Evolutionary conservation across 2,888 invertebrate species (phyloP).

Genomic region (Catocala nupta): DNA sequence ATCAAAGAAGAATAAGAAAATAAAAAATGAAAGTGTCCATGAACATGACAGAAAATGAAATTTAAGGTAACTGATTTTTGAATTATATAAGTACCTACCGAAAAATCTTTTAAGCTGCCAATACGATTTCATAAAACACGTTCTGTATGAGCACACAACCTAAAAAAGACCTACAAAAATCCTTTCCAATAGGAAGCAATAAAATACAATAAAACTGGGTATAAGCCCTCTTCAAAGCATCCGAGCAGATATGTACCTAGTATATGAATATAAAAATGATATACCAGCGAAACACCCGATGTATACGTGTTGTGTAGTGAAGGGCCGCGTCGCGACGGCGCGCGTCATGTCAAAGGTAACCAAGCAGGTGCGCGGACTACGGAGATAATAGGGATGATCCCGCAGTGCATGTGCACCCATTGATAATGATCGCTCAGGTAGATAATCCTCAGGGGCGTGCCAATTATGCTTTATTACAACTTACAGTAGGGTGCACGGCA

Average conservation of each 20-base stretch:
- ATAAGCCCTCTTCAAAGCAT: slow-evolving; percentile 30
- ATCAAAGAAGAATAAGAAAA: no score
- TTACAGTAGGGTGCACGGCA: slow-evolving; percentile 52
- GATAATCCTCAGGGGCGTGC: slow-evolving; percentile 78
- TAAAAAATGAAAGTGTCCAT: no score
- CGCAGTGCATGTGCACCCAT: slow-evolving; percentile 60
- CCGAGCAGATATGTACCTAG: slow-evolving; percentile 32
- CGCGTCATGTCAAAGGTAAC: slow-evolving; percentile 77
- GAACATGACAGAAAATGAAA: no score
- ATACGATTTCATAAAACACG: slow-evolving; percentile 10
- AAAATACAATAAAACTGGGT: slow-evolving; percentile 43
- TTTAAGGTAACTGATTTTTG: not conserved
- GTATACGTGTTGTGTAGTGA: slow-evolving; percentile 46
- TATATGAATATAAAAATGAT: slow-evolving; percentile 42
- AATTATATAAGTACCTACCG: not conserved
- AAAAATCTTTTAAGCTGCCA: slow-evolving; percentile 5
- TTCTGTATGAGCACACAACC: slow-evolving; percentile 16
- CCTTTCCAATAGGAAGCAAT: slow-evolving; percentile 46
- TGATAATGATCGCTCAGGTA: slow-evolving; percentile 76
- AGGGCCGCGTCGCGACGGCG: slow-evolving; percentile 56
- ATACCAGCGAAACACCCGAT: slow-evolving; percentile 52
- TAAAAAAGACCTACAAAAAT: slow-evolving; percentile 35
- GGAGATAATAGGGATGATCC: slow-evolving; percentile 56
- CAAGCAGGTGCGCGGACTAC: slow-evolving; percentile 64
- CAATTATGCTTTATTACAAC: slow-evolving; percentile 71